These are phyloP conservation scores for Sipha maydis DNA, from an alignment of 2,888 invertebrate genomes.

Conservation along the genomic window DNA sequence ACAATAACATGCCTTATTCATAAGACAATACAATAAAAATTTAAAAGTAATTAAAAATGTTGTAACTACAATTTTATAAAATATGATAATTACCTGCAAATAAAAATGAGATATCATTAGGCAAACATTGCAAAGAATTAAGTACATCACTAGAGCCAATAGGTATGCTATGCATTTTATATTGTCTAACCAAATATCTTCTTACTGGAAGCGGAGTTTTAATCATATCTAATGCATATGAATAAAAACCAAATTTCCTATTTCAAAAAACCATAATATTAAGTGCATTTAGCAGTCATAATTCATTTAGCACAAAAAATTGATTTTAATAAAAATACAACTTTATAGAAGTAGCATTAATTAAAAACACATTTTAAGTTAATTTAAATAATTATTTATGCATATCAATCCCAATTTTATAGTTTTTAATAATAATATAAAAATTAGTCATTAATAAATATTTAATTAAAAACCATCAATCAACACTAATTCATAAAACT, in stretches of 20 bases:
- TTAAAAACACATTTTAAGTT: no score
- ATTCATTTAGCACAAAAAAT: no score
- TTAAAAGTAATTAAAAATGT: not conserved
- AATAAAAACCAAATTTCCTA: slow-evolving; percentile 75
- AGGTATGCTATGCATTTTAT: slow-evolving; percentile 77
- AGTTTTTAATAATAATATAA: no score
- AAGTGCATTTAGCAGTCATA: no score
- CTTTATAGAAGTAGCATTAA: no score
- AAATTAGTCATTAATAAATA: no score
- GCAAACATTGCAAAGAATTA: slow-evolving; percentile 67
- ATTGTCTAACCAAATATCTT: slow-evolving; percentile 76
- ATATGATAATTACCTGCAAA: slow-evolving; percentile 50
- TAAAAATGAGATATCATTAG: slow-evolving; percentile 35
- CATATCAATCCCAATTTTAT: no score
- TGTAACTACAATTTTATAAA: not conserved
- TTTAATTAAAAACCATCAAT: no score
- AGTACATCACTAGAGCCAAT: slow-evolving; percentile 76
- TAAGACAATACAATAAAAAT: not conserved
- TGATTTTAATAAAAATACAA: not conserved
- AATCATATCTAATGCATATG: slow-evolving; percentile 76
- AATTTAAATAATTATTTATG: no score
- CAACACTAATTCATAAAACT: no score
- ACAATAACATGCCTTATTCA: not conserved
- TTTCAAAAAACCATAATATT: slow-evolving; percentile 4
- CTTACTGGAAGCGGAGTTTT: slow-evolving; percentile 77